These are phyloP conservation scores for Chelonoidis abingdonii DNA, from an alignment of 2,113 vertebrate genomes.

Conservation along the genomic window DNA sequence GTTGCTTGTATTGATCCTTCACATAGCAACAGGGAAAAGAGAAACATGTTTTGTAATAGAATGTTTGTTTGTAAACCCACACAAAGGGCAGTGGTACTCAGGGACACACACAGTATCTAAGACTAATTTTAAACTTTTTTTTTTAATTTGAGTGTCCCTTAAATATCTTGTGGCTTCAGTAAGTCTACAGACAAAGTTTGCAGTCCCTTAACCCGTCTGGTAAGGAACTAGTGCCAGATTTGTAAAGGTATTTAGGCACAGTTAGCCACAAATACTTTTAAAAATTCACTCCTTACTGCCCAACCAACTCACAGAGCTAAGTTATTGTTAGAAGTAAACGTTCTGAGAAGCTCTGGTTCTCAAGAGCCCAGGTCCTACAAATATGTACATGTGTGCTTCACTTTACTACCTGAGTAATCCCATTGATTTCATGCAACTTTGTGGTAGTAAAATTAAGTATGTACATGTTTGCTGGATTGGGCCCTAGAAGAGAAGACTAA, in stretches of 20 bases:
- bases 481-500: background rate
- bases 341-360: background rate
- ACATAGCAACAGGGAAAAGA: background rate
- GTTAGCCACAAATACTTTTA: slow-evolving; percentile 9
- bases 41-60: background rate
- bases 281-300: slow-evolving; percentile 3
- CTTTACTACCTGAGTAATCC: background rate
- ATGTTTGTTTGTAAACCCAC: background rate
- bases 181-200: slow-evolving; percentile 12
- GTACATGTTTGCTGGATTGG: background rate
- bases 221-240: slow-evolving; percentile 11
- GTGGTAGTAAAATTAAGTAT: background rate
- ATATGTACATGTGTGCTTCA: background rate
- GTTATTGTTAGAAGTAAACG: slow-evolving; percentile 5
- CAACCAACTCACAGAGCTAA: background rate
- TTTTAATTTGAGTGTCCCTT: background rate
- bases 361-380: background rate
- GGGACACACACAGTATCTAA: background rate
- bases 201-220: background rate
- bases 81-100: background rate
- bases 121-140: background rate
- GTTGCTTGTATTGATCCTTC: background rate
- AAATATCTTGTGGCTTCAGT: slow-evolving; percentile 28
- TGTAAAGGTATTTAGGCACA: slow-evolving; percentile 28
- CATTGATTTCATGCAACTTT: fast-evolving